Conservation (phyloP, 2,113 vertebrate genomes). For the Fregetta grallaria region DNA sequence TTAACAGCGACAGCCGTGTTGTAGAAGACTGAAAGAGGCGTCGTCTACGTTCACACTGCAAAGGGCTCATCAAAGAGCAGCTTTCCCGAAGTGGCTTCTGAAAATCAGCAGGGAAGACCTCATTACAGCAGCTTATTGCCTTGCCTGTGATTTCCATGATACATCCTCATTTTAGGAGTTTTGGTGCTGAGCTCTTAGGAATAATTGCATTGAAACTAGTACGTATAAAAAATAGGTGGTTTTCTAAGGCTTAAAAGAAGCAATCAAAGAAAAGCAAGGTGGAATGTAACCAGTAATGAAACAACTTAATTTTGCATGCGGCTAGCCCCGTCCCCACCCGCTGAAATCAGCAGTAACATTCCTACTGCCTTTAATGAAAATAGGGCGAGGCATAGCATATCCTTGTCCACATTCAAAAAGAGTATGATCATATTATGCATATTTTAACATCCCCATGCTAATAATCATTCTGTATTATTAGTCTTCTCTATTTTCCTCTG, state of each 20-base stretch:
- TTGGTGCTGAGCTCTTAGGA: background rate
- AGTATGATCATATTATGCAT: background rate
- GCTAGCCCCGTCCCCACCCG: background rate
- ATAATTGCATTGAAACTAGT: background rate
- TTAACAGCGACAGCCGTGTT: accelerated
- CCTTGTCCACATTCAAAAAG: background rate
- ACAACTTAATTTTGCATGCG: background rate
- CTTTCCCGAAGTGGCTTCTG: background rate
- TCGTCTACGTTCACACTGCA: accelerated
- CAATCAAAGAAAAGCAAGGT: background rate
- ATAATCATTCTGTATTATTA: background rate
- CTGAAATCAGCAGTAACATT: background rate
- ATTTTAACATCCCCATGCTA: background rate
- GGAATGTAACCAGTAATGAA: background rate
- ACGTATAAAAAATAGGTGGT: background rate
- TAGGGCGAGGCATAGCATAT: background rate
- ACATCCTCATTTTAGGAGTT: background rate
- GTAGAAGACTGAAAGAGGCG: background rate
- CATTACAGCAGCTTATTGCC: background rate
- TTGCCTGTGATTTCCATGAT: background rate
- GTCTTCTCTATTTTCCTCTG: background rate
- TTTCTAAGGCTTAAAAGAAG: background rate
- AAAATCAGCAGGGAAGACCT: background rate
- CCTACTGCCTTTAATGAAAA: background rate
- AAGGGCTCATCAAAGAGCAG: background rate